Evolutionary conservation across 1,140 invertebrate species (phyloP).

Genomic region (Listronotus bonariensis): DNA sequence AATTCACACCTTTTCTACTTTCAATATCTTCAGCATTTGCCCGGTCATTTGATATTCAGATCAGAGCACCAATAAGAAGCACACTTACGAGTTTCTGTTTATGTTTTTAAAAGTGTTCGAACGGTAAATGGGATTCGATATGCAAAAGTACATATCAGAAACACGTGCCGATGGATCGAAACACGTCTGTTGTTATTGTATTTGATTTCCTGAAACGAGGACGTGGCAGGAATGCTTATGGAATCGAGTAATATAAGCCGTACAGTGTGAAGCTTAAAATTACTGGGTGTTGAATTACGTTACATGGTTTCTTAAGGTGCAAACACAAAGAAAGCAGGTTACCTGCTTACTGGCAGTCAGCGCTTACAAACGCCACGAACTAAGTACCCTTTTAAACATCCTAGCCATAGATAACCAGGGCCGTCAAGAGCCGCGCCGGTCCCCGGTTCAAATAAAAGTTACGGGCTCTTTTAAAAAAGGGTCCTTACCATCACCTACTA

Average conservation of each 20-base stretch:
- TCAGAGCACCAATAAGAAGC: slow-evolving; percentile 7
- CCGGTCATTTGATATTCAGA: background rate
- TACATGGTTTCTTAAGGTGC: too few species aligned
- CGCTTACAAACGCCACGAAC: too few species aligned
- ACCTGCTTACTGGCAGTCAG: too few species aligned
- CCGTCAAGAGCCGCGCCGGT: too few species aligned
- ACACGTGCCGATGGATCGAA: slow-evolving; percentile 23
- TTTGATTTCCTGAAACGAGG: slow-evolving; percentile 24
- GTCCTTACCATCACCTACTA: too few species aligned
- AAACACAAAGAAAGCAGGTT: too few species aligned
- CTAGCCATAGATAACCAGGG: too few species aligned
- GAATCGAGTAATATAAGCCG: background rate
- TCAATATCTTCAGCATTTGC: too few species aligned
- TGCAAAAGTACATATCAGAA: slow-evolving; percentile 23
- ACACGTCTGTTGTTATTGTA: slow-evolving; percentile 26
- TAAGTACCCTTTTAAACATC: too few species aligned
- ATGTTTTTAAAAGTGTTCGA: slow-evolving; percentile 22
- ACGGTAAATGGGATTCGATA: slow-evolving; percentile 34
- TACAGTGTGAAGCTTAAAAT: background rate
- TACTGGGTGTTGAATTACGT: background rate
- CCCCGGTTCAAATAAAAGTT: too few species aligned
- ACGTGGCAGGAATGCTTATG: slow-evolving; percentile 8
- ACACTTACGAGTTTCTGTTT: slow-evolving; percentile 22
- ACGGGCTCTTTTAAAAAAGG: too few species aligned
- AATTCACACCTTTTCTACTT: too few species aligned